phyloP scores from a whole-genome alignment of 2,113 vertebrate genomes.

The Chrysochloris asiatica region DNA sequence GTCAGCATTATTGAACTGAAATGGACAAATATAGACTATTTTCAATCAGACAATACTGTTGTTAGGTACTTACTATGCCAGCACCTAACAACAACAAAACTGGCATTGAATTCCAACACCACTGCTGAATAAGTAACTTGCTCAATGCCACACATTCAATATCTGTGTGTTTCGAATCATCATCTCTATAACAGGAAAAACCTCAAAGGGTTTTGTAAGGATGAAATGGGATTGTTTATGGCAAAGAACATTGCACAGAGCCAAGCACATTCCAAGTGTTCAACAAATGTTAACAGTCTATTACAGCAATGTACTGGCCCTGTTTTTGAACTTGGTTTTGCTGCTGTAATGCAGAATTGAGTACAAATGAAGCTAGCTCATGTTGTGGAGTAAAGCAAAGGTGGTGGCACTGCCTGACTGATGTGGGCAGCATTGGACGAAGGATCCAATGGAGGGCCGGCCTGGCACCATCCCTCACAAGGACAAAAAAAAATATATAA shows the following conservation, averaged over 20 bases:
- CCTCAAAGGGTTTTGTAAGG: neutral
- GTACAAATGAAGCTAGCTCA: neutral
- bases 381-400: neutral
- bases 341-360: slow-evolving; percentile 1
- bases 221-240: neutral
- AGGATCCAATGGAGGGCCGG: neutral
- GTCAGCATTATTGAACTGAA: too few species aligned
- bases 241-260: neutral
- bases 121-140: neutral
- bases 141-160: neutral
- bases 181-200: neutral
- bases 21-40: too few species aligned
- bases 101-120: neutral
- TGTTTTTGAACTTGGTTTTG: neutral
- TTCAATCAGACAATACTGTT: too few species aligned
- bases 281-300: neutral
- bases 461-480: neutral
- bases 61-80: too few species aligned
- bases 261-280: neutral
- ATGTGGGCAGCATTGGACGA: neutral
- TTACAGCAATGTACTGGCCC: neutral
- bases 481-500: neutral
- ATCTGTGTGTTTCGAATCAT: neutral
- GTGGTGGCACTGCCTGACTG: neutral
- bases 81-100: too few species aligned